Percentiles rank a stretch among this genome's conserved stretches.
phyloP scores from a whole-genome alignment of 2,113 vertebrate species.

The Megaceryle maxima region DNA sequence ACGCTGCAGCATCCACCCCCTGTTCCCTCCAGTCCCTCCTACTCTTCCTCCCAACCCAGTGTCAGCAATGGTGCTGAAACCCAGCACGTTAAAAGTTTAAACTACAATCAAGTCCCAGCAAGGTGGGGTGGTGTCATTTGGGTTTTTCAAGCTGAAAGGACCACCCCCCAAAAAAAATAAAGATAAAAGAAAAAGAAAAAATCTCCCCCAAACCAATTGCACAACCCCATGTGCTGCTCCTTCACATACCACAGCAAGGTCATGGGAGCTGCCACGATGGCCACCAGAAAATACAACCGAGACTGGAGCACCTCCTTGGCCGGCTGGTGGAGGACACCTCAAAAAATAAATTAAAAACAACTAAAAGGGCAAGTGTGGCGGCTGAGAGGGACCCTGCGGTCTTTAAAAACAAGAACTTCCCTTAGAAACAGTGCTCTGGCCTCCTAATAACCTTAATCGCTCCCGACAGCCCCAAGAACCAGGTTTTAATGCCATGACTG shows the following conservation, averaged over 20 bases:
- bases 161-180: background rate
- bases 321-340: background rate
- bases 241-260: background rate
- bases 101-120: background rate
- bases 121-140: background rate
- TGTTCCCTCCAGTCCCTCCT: background rate
- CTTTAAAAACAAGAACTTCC: slow-evolving; percentile 30
- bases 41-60: background rate
- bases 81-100: background rate
- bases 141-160: background rate
- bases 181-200: background rate
- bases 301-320: background rate
- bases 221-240: background rate
- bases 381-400: background rate
- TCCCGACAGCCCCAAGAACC: background rate
- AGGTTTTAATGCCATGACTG: background rate
- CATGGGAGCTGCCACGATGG: background rate
- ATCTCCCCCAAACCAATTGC: background rate
- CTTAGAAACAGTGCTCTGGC: background rate
- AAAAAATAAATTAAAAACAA: background rate
- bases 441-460: slow-evolving; percentile 38
- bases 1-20: background rate
- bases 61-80: background rate
- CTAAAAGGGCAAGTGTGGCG: background rate
- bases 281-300: background rate